These are phyloP conservation scores for Oreochromis grahami DNA, from an alignment of 2,797 vertebrate species.

Conservation along the genomic window DNA sequence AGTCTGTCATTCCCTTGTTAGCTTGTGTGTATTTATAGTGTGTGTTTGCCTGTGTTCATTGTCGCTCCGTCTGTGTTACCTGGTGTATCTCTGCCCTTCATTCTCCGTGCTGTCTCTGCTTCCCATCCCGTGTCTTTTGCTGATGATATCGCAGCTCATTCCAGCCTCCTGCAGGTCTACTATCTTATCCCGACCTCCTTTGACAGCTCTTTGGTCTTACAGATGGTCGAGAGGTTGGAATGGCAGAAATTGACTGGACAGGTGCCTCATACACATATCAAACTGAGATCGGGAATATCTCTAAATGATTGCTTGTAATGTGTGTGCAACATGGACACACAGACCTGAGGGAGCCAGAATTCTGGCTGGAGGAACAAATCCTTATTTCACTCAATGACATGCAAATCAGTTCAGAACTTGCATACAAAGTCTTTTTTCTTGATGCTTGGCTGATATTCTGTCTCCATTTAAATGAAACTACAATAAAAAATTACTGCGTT, in stretches of 20 bases:
- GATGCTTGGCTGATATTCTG: neutral
- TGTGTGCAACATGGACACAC: accelerated
- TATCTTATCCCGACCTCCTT: accelerated
- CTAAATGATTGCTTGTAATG: neutral
- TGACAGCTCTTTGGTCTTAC: neutral
- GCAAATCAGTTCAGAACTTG: neutral
- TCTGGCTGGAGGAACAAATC: neutral
- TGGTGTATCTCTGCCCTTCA: neutral
- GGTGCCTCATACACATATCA: accelerated
- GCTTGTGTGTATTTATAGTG: accelerated
- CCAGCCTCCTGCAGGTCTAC: neutral
- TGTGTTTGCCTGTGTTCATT: too few species aligned
- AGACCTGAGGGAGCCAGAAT: neutral
- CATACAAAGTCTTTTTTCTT: neutral
- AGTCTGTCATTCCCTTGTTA: neutral
- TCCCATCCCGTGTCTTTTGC: neutral
- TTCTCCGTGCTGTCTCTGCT: neutral
- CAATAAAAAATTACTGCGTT: neutral
- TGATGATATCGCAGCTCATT: neutral
- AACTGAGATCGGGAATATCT: neutral
- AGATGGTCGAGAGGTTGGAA: neutral
- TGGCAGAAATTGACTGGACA: neutral
- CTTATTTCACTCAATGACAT: neutral
- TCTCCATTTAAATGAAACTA: neutral
- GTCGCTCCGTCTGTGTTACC: neutral